phyloP scores from a whole-genome alignment of 2,797 vertebrate genomes.

The Sternotherus odoratus region DNA sequence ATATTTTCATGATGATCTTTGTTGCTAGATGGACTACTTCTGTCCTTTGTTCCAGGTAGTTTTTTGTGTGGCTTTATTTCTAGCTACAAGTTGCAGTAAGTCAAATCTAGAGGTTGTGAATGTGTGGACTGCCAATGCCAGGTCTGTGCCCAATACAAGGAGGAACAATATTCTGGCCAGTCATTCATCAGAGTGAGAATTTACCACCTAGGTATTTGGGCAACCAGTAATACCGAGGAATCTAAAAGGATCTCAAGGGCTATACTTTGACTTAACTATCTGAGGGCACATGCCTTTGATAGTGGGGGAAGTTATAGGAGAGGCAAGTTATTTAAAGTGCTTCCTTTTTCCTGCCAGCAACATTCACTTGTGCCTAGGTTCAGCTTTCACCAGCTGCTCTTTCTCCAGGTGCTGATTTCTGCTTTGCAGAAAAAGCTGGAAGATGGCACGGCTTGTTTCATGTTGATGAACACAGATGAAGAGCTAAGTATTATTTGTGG shows the following conservation, averaged over 20 bases:
- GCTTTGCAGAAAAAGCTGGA: not conserved
- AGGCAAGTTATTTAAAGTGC: not conserved
- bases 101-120: not conserved
- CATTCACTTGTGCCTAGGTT: constrained; percentile 27
- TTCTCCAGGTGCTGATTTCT: constrained; percentile 50
- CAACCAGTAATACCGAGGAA: constrained; percentile 9
- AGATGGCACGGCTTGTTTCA: constrained; percentile 23
- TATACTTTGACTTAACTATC: not conserved
- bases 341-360: not conserved
- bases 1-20: constrained; percentile 10
- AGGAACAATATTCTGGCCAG: constrained; percentile 31
- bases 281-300: not conserved
- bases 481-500: constrained; percentile 35
- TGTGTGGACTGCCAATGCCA: constrained; percentile 46
- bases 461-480: constrained; percentile 26
- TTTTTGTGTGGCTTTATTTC: constrained; percentile 19
- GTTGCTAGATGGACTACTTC: not conserved
- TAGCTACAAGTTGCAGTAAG: constrained; percentile 48
- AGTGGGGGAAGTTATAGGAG: not conserved
- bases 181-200: constrained; percentile 47
- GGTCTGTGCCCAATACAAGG: constrained; percentile 51
- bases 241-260: not conserved
- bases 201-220: constrained; percentile 10
- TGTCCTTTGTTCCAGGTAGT: not conserved
- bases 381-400: not conserved